phyloP scores from a whole-genome alignment of 2,888 invertebrate species.

The Caenorhabditis uteleia region DNA sequence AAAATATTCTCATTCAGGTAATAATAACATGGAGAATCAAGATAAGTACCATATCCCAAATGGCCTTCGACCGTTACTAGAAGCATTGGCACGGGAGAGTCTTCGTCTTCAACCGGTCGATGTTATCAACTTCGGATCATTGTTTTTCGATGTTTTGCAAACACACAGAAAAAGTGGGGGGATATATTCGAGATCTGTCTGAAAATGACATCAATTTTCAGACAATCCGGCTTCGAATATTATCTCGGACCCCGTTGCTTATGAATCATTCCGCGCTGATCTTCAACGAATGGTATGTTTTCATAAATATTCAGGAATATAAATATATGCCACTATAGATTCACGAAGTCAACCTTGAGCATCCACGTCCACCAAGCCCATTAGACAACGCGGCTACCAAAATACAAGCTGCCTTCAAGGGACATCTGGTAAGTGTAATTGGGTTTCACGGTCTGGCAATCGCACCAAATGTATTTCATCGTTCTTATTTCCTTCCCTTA shows the following conservation, averaged over 20 bases:
- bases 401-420: conserved; percentile 89
- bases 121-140: conserved; percentile 56
- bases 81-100: conserved; percentile 53
- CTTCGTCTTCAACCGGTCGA: conserved; percentile 60
- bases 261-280: conserved; percentile 66
- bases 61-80: conserved; percentile 65
- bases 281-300: conserved; percentile 69
- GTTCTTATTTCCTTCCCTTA: neutral
- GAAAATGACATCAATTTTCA: conserved; percentile 32
- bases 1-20: neutral
- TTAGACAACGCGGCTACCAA: conserved; percentile 78
- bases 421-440: conserved; percentile 79
- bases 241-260: conserved; percentile 56
- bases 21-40: conserved; percentile 9
- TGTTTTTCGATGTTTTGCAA: conserved; percentile 64
- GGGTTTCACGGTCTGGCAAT: too few relatives aligned
- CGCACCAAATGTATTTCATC: too few relatives aligned
- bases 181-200: neutral
- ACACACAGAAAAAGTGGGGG: conserved; percentile 55
- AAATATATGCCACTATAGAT: conserved; percentile 7
- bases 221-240: conserved; percentile 59
- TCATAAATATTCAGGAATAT: neutral
- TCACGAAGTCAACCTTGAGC: conserved; percentile 2
- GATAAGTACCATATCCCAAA: conserved; percentile 61
- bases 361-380: conserved; percentile 29